Evolutionary conservation across 2,888 invertebrate genomes (phyloP), one percentile per base, ranked within the genome.

Genomic region (Lycia hirtaria): DNA sequence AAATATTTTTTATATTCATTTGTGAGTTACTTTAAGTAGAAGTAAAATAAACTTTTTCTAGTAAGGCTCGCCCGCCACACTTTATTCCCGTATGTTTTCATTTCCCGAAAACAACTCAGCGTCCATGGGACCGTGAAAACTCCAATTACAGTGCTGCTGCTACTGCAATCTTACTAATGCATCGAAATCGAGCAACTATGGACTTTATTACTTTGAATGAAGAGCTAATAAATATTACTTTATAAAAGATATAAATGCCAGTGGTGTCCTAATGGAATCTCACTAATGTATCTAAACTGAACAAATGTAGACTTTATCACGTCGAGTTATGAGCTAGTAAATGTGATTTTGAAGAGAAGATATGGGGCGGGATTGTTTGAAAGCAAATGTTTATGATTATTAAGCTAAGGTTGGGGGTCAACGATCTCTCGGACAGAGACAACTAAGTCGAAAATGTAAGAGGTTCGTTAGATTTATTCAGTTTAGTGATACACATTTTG

Each of bases 61-160:
- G 6, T 17, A 14, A 0, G 30, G 44, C 20, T 38, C 15, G 43
- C 12, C n/a, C 15, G 43, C 12, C n/a, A 26, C 22, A 63, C 49
- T 38, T 40, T 0, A 9, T 19, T 12, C 6, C 58, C 45, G 58
- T 69, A 43, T 49, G 22, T 52, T 41, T 20, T 49, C 49, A 44
- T 60, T 52, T 60, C 17, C 53, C 48, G 12, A 49, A 58, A 47
- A 53, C 69, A 69, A 67, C 72, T 65, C 66, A 60, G 51, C 37
- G 64, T 65, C 62, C 73, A 68, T 54, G 68, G 76, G 73, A 68
- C 75, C 80, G 78, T 68, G 71, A 75, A 75, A 78, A 78, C 68
- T 76, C 71, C 80, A 80, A 81, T 81, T 78, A 77, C 76, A 71
- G 55, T 71, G 67, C 60, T 70, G 69, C n/a, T 72, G 67, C 60